These are phyloP conservation scores for Saccopteryx bilineata DNA, from an alignment of 2,113 vertebrate species.

Conservation along the genomic window DNA sequence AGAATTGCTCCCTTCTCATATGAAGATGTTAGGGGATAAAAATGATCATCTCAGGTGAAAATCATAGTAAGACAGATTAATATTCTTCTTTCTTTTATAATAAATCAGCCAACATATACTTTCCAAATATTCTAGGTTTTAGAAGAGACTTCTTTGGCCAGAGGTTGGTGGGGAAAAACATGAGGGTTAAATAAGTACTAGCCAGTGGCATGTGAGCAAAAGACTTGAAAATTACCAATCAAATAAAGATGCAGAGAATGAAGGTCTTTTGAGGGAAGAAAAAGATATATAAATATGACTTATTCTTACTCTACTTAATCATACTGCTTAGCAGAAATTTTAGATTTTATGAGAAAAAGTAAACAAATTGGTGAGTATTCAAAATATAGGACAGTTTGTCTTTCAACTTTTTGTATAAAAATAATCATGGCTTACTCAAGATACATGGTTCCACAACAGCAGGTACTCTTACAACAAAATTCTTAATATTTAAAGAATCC, in stretches of 20 bases:
- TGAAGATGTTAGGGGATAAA: neutral
- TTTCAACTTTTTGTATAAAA: constrained; percentile 27
- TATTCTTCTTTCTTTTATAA: neutral
- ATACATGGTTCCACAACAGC: neutral
- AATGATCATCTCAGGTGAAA: constrained; percentile 42
- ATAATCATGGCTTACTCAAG: constrained; percentile 8
- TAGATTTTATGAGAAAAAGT: constrained; percentile 26
- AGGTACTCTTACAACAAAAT: neutral
- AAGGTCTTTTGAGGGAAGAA: neutral
- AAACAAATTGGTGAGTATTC: neutral
- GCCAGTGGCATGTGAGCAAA: neutral
- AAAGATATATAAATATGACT: neutral
- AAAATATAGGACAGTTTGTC: neutral
- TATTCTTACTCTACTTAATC: neutral
- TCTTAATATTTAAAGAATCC: constrained; percentile 36
- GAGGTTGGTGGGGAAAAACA: neutral
- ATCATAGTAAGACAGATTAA: neutral
- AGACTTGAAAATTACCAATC: neutral
- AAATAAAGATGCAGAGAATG: neutral
- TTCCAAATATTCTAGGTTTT: constrained; percentile 28
- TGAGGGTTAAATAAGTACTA: neutral
- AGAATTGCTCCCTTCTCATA: neutral
- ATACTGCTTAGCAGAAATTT: neutral
- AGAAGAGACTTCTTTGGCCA: constrained; percentile 6
- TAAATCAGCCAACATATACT: neutral